Evolutionary conservation across 2,113 vertebrate genomes (phyloP), one percentile per base, ranked within the genome.

Genomic region (Xenotilapia caudafasciata): DNA sequence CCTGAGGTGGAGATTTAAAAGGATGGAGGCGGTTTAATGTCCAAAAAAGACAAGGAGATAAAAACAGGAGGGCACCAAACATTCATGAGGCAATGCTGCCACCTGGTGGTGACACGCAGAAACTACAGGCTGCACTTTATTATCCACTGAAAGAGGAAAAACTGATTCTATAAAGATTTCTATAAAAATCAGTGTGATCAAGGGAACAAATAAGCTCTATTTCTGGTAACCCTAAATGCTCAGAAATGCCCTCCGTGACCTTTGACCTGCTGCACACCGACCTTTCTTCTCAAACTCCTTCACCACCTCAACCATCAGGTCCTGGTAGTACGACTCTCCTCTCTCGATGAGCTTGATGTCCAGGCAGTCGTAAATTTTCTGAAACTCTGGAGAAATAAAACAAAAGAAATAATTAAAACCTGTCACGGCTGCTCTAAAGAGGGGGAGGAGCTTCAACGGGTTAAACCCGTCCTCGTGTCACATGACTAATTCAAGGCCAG

Each of bases 271-370:
- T 40, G 17, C 40, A 9, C 40, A 53, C 91, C 14, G 51, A 95
- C 95, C 93, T 94, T 49, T 90, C 1, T 82, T 77, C n/a, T 94
- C 93, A 85, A 98, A 97, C 92, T 98, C 97, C 90, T 97, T 97
- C 68, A 99, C 97, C 19, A 99, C 91, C 7, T 93, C 91, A 4
- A 93, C 92, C 98, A 99, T 99, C 96, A 94, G 94, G 6, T 98
- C 96, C 15, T 99, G 98, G 94, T 99, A 99, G 95, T 88, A 99
- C 0, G 98, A 99, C 90, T 99, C 99, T 9, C 99, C 99, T 90
- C 98, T 95, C 85, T 99, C 98, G 19, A 95, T 79, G 77, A 99
- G 83, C 7, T 90, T 83, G 73, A 99, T 68, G 56, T 97, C 98
- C 96, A 99, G 92, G 89, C 96, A 97, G 70, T 96, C 92, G 82